phyloP scores from a whole-genome alignment of 1,140 invertebrate species.

The Aphelenchoides avenae region DNA sequence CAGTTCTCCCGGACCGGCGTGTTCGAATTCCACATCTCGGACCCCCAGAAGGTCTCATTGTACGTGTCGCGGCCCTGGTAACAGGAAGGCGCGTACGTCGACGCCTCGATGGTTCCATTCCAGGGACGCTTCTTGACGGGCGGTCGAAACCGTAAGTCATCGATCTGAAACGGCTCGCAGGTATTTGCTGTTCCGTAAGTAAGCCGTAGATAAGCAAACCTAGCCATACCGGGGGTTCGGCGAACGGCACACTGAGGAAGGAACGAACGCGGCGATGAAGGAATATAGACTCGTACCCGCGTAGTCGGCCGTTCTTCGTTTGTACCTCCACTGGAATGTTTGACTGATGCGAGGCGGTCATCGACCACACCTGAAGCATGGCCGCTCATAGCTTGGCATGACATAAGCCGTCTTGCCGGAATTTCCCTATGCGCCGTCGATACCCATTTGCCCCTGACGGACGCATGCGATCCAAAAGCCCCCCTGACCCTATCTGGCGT shows the following conservation, averaged over 20 bases:
- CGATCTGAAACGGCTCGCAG: conserved; percentile 21
- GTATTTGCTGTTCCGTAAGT: not conserved
- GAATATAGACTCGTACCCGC: conserved; percentile 55
- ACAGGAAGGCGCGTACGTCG: conserved; percentile 50
- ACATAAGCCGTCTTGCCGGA: not conserved
- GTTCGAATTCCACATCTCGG: conserved; percentile 61
- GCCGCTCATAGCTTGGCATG: not conserved
- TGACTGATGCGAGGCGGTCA: conserved; percentile 33
- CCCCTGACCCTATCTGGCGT: not conserved
- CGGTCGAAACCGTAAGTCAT: conserved; percentile 48
- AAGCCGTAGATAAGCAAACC: no score
- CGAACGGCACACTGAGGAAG: conserved; percentile 56
- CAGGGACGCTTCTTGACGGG: conserved; percentile 47
- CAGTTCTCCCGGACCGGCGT: conserved; percentile 55
- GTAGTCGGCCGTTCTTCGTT: conserved; percentile 31
- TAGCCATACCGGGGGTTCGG: conserved; percentile 39
- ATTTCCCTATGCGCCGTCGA: not conserved
- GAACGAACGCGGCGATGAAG: conserved; percentile 51
- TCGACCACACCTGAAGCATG: not conserved
- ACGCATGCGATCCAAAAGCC: no score
- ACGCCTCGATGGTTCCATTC: conserved; percentile 53
- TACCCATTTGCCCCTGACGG: no score
- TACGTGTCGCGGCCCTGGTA: conserved; percentile 48
- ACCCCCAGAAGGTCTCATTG: conserved; percentile 58
- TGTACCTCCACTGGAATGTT: conserved; percentile 49